Evolutionary conservation across 2,113 vertebrate genomes (phyloP).

Genomic region (Canis aureus): DNA sequence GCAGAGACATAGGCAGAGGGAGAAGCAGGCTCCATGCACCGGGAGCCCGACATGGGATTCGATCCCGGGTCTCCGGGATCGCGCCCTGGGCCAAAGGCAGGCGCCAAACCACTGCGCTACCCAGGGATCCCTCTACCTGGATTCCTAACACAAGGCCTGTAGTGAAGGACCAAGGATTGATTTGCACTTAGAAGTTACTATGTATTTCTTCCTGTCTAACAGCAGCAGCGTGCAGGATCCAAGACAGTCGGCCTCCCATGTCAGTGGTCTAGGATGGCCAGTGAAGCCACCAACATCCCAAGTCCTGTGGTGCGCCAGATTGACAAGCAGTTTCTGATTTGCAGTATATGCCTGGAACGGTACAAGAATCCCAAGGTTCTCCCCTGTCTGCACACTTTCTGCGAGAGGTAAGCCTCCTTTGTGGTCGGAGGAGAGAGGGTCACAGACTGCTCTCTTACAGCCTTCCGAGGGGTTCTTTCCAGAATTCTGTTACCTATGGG

Average conservation of each 20-base stretch:
- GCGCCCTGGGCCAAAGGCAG: too few species aligned
- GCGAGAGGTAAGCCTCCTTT: constrained; percentile 91
- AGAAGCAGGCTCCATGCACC: too few species aligned
- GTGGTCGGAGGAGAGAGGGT: background rate
- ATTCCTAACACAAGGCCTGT: background rate
- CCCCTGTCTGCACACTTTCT: constrained; percentile 98
- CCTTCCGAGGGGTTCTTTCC: background rate
- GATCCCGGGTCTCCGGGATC: too few species aligned
- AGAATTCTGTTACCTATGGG: constrained; percentile 10
- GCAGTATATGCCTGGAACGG: constrained; percentile 99
- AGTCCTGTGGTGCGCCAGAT: constrained; percentile 99
- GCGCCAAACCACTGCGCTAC: too few species aligned
- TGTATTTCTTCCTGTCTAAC: constrained; percentile 66
- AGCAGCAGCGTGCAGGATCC: constrained; percentile 91
- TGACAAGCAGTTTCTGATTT: constrained; percentile 99
- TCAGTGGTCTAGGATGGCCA: constrained; percentile 98
- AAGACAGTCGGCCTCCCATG: constrained; percentile 90
- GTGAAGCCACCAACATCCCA: constrained; percentile 95
- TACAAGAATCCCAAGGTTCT: constrained; percentile 99
- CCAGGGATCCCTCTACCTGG: too few species aligned
- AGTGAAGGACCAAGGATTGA: background rate
- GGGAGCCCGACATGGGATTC: too few species aligned
- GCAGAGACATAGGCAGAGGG: too few species aligned
- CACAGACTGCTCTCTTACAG: background rate
- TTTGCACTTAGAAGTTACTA: constrained; percentile 26